Percentiles rank a stretch among this genome's conserved stretches.
These are phyloP conservation scores for Thymelicus sylvestris DNA, from an alignment of 2,888 invertebrate genomes.

Conservation along the genomic window DNA sequence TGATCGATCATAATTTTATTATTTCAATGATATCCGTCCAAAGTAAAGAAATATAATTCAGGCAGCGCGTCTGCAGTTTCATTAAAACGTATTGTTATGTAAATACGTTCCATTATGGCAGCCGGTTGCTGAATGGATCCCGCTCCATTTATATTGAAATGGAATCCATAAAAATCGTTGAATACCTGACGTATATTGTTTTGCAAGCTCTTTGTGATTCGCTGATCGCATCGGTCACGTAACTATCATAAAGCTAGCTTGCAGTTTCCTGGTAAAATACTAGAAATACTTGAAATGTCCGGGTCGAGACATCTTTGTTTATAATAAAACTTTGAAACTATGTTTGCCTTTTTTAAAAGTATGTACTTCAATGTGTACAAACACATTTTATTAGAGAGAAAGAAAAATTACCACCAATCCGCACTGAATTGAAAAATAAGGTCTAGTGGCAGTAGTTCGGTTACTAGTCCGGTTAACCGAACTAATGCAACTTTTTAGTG, in stretches of 20 bases:
- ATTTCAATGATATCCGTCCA: not conserved
- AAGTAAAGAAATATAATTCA: not conserved
- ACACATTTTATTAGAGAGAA: too few species aligned
- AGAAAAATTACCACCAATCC: too few species aligned
- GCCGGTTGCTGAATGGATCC: conserved; percentile 5
- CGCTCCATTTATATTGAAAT: conserved; percentile 30
- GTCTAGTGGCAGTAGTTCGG: too few species aligned
- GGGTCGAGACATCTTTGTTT: not conserved
- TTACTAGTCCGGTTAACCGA: too few species aligned
- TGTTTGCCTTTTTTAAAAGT: too few species aligned
- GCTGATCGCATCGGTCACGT: not conserved
- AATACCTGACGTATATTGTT: conserved; percentile 22
- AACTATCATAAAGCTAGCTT: not conserved
- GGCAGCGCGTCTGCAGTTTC: conserved; percentile 10
- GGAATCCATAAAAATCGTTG: conserved; percentile 25
- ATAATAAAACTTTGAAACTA: not conserved
- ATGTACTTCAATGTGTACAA: too few species aligned
- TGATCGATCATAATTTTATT: not conserved
- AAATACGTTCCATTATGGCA: conserved; percentile 17
- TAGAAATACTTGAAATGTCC: not conserved
- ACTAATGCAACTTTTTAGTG: too few species aligned
- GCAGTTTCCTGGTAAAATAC: not conserved
- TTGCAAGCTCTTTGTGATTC: conserved; percentile 9
- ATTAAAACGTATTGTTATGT: conserved; percentile 24
- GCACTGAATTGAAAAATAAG: too few species aligned